Conservation (phyloP, 2,888 invertebrate genomes). For the Mythimna loreyi region DNA sequence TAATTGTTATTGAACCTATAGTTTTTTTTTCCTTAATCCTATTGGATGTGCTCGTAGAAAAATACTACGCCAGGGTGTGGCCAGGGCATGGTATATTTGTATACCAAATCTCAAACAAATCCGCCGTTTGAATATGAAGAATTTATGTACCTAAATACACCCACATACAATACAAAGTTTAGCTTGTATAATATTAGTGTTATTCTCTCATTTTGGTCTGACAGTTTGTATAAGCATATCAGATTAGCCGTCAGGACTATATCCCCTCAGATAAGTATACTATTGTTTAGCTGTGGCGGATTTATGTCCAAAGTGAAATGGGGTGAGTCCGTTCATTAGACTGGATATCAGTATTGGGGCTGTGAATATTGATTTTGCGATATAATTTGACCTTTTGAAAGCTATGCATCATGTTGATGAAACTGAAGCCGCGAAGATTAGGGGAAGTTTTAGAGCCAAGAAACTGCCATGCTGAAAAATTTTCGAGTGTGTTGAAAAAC, state of each 20-base stretch:
- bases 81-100: too few relatives aligned
- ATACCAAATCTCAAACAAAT: too few relatives aligned
- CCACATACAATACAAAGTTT: not conserved
- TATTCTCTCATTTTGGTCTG: not conserved
- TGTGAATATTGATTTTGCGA: constrained; percentile 12
- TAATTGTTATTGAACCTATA: too few relatives aligned
- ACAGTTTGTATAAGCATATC: not conserved
- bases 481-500: too few relatives aligned
- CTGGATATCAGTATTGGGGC: not conserved
- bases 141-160: too few relatives aligned
- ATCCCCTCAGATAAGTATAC: not conserved
- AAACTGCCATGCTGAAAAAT: too few relatives aligned
- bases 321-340: constrained; percentile 7
- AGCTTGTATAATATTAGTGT: not conserved
- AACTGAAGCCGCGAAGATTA: too few relatives aligned
- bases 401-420: not conserved
- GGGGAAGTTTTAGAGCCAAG: too few relatives aligned
- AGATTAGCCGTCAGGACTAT: not conserved
- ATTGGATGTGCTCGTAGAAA: too few relatives aligned
- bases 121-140: too few relatives aligned
- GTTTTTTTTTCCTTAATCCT: too few relatives aligned
- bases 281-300: constrained; percentile 13
- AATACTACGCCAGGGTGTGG: too few relatives aligned
- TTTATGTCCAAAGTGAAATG: not conserved
- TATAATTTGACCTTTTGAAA: not conserved